phyloP scores from a whole-genome alignment of 2,797 vertebrate species.

The Pantherophis vulpinus region DNA sequence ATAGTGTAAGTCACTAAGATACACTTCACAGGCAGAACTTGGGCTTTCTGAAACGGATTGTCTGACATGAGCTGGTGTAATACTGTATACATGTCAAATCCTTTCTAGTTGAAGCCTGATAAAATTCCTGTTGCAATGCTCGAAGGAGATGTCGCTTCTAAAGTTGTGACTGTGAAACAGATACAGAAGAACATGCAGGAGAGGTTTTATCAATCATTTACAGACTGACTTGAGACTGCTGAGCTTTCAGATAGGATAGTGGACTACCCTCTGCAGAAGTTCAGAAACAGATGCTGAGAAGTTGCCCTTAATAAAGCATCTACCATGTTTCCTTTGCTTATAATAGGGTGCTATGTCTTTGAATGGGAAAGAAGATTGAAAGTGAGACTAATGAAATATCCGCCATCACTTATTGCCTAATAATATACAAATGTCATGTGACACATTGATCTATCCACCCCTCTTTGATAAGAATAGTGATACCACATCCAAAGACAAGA shows the following conservation, averaged over 20 bases:
- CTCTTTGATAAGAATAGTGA: neutral
- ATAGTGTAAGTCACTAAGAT: neutral
- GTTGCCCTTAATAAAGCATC: constrained; percentile 45
- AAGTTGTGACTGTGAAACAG: constrained; percentile 20
- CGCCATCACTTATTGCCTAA: neutral
- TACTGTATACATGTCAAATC: rapidly evolving
- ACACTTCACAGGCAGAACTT: neutral
- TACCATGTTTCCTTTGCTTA: constrained; percentile 5
- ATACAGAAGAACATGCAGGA: neutral
- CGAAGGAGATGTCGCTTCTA: constrained; percentile 29
- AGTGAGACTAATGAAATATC: neutral
- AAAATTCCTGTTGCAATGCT: rapidly evolving
- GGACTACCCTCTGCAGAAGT: constrained; percentile 38
- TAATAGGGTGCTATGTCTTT: neutral
- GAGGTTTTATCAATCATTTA: constrained; percentile 33
- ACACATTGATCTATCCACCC: no score
- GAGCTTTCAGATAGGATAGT: constrained; percentile 43
- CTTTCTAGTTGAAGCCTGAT: constrained; percentile 25
- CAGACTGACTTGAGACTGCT: constrained; percentile 6
- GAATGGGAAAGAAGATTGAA: neutral
- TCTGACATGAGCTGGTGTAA: neutral
- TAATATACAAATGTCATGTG: neutral
- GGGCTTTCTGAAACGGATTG: neutral
- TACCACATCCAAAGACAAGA: neutral
- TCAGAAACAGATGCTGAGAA: neutral